Base-by-base conservation (phyloP, 2,888 invertebrate genomes). In the Gerris lacustris region DNA sequence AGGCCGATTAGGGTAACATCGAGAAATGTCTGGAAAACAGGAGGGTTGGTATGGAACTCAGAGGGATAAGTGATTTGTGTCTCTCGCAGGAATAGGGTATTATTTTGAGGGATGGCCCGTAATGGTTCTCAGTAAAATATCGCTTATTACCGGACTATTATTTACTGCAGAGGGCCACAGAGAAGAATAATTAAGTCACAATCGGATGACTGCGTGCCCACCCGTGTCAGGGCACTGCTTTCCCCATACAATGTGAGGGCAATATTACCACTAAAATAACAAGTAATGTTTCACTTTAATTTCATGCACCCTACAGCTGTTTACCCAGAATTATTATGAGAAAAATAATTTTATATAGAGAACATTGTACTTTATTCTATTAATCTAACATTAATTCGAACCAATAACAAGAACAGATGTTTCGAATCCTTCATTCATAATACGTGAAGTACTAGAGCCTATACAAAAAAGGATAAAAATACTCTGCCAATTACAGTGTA, bases 171-270 rank as follows among this genome's bases (percentile, higher is more conserved):
- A 31, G 31, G 31, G 31, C 31, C 55, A 55, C 55, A 55, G 15
- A 55, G 55, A 55, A 55, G 55, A 55, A 55, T 55, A 55, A 55
- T 55, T 55, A 55, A 55, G 55, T 55, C 55, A 55, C 55, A 9
- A 55, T 55, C 31, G 31, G 55, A 11, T 15, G 55, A 11, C 9
- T 55, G 15, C 55, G 55, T 55, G 55, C 15, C 55, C 9, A 9
- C 15, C 15, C 9, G 55, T 55, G 15, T 15, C 55, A 55, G 9
- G 55, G 15, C 15, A 55, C 55, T 55, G 55, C 15, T 15, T 55
- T 15, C 55, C 55, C 55, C 15, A 11, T 55, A 11, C 9, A 55
- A 55, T 2, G 11, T 55, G 9, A 55, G 15, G 15, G 15, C 15
- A 55, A 55, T 55, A 55, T 2, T 11, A 55, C 31, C 31, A 31